phyloP scores from a whole-genome alignment of 2,113 vertebrate species.

The Mellivora capensis region DNA sequence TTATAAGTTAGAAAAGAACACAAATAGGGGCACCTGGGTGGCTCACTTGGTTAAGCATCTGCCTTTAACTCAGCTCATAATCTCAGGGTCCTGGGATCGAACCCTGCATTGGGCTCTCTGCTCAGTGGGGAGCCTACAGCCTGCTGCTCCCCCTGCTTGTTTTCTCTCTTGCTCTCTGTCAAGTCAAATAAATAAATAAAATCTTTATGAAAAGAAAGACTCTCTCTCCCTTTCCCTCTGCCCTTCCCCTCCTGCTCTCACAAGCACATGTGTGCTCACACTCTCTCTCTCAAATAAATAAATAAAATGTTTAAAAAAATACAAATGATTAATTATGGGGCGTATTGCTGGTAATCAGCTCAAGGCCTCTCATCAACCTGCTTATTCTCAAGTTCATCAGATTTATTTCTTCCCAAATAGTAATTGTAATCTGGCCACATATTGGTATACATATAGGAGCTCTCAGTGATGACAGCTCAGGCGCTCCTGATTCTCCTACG shows the following conservation, averaged over 20 bases:
- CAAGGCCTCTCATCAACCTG: background rate
- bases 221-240: no score
- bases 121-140: no score
- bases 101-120: no score
- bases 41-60: background rate
- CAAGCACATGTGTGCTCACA: no score
- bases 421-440: background rate
- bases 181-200: background rate
- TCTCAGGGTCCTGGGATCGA: no score
- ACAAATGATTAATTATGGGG: background rate
- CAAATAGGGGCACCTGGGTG: background rate
- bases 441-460: accelerated
- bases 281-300: no score
- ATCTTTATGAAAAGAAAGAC: background rate
- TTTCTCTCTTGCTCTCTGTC: no score
- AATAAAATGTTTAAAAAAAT: background rate
- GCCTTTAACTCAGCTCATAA: no score
- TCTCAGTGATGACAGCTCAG: background rate
- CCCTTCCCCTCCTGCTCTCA: no score
- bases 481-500: background rate
- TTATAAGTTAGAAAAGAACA: background rate
- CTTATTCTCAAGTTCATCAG: background rate
- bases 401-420: background rate
- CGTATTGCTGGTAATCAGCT: background rate
- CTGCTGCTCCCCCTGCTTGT: no score